Evolutionary conservation across 2,113 vertebrate genomes (phyloP), one percentile per base, ranked within the genome.

Genomic region (Crocuta crocuta): DNA sequence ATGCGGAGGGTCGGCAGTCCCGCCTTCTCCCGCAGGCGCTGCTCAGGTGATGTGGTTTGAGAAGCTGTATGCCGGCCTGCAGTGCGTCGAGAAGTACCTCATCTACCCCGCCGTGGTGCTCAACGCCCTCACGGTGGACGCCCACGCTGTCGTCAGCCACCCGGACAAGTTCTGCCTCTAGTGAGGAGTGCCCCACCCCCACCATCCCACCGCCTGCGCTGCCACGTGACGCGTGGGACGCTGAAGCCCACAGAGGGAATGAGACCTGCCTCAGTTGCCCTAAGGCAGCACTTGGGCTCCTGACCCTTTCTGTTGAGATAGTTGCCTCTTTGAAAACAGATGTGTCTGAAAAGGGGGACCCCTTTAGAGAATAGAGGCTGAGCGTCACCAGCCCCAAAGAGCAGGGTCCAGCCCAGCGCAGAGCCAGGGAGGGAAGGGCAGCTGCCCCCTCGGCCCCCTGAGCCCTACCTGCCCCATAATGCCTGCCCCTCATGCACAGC

Each of bases 1-100:
- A 1, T 1, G 11, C 8, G 13, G 50, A n/a, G 13, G 65, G 53
- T 53, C n/a, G 3, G 0, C 11, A 53, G 17, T 10, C 26, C 26
- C 0, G 1, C 33, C 58, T 63, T 48, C 70, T 48, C 2, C 65
- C 31, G 17, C 98, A 99, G 99, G 99, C 70, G 99, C 99, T 0
- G 99, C 99, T 74, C 99, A 99, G 98, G 96, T 99, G 98, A 99
- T 99, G 99, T 99, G 99, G 99, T 99, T 99, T 93, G 99, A 99
- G 98, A 99, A 99, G 98, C 98, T 99, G 71, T 99, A 99, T 0
- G 99, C 99, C 0, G 99, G 99, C 99, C 99, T 99, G 89, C 99
- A 99, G 98, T 99, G 99, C 7, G 98, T 99, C 50, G 99, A 99
- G 98, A 99, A 99, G 93, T 99, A 99, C 92, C 99, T 99, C 93